Evolutionary conservation across 2,797 vertebrate genomes (phyloP), one percentile per base, ranked within the genome.

Genomic region (Neosilurus mollespiculum): DNA sequence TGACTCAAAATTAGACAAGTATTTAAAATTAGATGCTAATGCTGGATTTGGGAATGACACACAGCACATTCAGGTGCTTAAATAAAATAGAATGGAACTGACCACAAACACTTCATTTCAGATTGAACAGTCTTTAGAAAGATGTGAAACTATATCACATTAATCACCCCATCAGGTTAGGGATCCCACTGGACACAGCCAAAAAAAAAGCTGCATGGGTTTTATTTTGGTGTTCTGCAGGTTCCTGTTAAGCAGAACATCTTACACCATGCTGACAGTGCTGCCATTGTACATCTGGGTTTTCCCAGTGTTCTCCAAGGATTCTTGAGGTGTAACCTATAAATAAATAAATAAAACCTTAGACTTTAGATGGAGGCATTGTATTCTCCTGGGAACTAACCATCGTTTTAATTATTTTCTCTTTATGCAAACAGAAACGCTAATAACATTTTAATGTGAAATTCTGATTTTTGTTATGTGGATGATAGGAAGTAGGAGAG

Each of bases 221-320:
- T 75, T 18, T 18, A 9, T 4, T 75, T 73, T 26, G 9, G 18
- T 30, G 16, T 15, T 30, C 10, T 56, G 53, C 72, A 26, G 70
- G 37, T 6, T 72, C 49, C 70, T 75, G 16, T 34, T 24, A 75
- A 75, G 72, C 20, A 34, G 24, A 75, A 75, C 72, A 51, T 51
- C 69, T 14, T 51, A 53, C 4, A 72, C 70, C 12, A 6, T 58
- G 26, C 20, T 58, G 72, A 75, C 71, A 56, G 71, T 10, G 51
- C 71, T 73, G 15, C 22, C 72, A 18, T 54, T 54, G 26, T 26
- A 54, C 15, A n/a, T 22, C 70, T 18, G 53, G 24, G 53, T 56
- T 58, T 73, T 56, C 30, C 16, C 14, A 56, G 16, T 30, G 24
- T 56, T 56, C 30, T 75, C 16, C 53, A 75, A 9, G 69, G 16